phyloP scores from a whole-genome alignment of 2,888 invertebrate species.

The Hymenopus coronatus region DNA sequence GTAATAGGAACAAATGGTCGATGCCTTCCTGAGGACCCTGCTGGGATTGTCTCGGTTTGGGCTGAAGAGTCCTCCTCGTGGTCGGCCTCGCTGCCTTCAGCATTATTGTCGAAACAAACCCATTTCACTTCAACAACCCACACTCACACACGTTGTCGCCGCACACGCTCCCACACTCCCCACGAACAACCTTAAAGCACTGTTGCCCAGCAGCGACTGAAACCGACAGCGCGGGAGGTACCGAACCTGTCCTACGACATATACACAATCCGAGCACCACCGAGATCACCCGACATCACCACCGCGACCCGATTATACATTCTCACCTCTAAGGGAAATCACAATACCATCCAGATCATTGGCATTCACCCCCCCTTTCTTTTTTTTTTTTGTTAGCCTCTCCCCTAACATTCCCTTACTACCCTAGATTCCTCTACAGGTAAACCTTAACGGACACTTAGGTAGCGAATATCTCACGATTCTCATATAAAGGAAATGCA shows the following conservation, averaged over 20 bases:
- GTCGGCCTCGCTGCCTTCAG: constrained; percentile 21
- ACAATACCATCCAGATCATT: background rate
- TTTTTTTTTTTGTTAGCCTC: too few species aligned
- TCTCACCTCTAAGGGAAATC: background rate
- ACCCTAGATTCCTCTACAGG: background rate
- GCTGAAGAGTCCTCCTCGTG: background rate
- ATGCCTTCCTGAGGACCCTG: constrained; percentile 52
- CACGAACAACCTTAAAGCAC: background rate
- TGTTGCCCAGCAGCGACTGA: background rate
- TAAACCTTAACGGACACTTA: too few species aligned
- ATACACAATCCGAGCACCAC: background rate
- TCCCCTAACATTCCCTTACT: background rate
- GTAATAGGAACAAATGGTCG: constrained; percentile 55
- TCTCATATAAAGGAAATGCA: too few species aligned
- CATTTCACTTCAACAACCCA: background rate
- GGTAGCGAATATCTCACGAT: too few species aligned
- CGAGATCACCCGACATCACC: background rate
- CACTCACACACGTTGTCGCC: background rate
- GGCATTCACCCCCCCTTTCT: background rate
- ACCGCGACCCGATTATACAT: background rate
- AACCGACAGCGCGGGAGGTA: background rate
- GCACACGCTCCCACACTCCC: background rate
- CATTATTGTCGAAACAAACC: constrained; percentile 12
- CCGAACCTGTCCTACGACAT: background rate
- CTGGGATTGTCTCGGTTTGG: background rate